Evolutionary conservation across 2,888 invertebrate genomes (phyloP), one percentile per base, ranked within the genome.

Genomic region (Polymixis flavicincta): DNA sequence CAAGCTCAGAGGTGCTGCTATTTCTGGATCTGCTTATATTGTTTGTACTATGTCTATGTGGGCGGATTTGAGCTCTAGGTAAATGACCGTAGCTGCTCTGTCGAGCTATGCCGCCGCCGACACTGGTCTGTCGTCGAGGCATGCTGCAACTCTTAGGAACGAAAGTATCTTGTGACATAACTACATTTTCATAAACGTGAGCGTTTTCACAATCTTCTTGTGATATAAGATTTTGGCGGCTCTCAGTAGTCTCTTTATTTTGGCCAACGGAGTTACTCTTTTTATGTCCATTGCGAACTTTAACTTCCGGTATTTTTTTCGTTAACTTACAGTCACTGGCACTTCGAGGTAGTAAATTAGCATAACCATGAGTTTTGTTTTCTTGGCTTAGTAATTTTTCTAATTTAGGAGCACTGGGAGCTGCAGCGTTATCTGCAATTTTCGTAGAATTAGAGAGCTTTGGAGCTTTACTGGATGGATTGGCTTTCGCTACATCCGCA

Each of bases 251-350:
- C 75, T 95, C 95, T 52, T 94, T 94, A 84, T 90, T 93, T 81
- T 96, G 96, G 2, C 96, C 96, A 22, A 96, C 94, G 0, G 96
- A 96, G 81, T 93, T 95, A 84, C 96, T 96, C 92, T 96, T 96
- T 76, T 93, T 95, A 88, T 96, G 96, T 28, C 94, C 94, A 68
- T 78, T 88, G 32, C 92, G 91, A 37, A 88, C 86, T 88, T 93
- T 95, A 0, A 90, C 80, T 60, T 96, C 96, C 14, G 92, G 92
- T 54, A 91, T 66, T 85, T 92, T 94, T 81, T 94, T 95, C 3
- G 92, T 92, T 74, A 96, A 78, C 83, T 95, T 96, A 88, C 95
- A 95, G 84, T 96, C 96, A 85, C 96, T 96, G 57, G 94, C 93
- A 84, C 95, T 96, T 57, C 95, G 91, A 68, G 95, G 96, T 74